Percentiles rank a stretch among this genome's conserved stretches.
Evolutionary conservation across 2,113 vertebrate genomes (phyloP).

Genomic region (Labrus mixtus): DNA sequence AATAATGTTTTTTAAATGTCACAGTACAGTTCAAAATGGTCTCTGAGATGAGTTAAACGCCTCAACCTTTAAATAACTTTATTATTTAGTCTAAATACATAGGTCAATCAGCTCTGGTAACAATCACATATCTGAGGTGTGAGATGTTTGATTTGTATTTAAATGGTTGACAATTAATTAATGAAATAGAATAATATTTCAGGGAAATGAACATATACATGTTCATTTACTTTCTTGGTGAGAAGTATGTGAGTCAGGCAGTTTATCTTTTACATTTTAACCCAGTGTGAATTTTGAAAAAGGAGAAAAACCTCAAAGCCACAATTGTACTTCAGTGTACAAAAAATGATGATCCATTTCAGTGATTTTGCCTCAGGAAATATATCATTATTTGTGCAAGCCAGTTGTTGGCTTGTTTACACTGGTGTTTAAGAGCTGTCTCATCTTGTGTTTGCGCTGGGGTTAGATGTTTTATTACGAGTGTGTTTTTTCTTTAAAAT

Average conservation of each 20-base stretch:
- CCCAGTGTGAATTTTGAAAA: no score
- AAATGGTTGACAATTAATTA: background rate
- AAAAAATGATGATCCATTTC: no score
- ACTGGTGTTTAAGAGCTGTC: slow-evolving; percentile 12
- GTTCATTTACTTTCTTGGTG: no score
- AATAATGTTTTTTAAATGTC: slow-evolving; percentile 27
- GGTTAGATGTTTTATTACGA: slow-evolving; percentile 18
- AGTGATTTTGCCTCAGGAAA: background rate
- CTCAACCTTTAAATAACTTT: background rate
- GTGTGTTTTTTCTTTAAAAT: slow-evolving; percentile 24
- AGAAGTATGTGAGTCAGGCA: background rate
- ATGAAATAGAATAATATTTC: no score
- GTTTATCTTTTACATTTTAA: no score
- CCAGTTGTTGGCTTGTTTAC: slow-evolving; percentile 36
- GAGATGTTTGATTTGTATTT: background rate
- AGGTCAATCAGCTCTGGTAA: background rate
- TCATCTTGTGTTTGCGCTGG: slow-evolving; percentile 21
- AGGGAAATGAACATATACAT: no score
- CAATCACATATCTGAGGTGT: background rate
- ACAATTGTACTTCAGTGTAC: no score
- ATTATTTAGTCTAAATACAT: background rate
- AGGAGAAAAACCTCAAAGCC: no score
- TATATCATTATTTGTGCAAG: no score
- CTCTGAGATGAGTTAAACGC: background rate
- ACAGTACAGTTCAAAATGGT: background rate